phyloP scores from a whole-genome alignment of 2,888 invertebrate species.

The Ryuthela nishihirai region DNA sequence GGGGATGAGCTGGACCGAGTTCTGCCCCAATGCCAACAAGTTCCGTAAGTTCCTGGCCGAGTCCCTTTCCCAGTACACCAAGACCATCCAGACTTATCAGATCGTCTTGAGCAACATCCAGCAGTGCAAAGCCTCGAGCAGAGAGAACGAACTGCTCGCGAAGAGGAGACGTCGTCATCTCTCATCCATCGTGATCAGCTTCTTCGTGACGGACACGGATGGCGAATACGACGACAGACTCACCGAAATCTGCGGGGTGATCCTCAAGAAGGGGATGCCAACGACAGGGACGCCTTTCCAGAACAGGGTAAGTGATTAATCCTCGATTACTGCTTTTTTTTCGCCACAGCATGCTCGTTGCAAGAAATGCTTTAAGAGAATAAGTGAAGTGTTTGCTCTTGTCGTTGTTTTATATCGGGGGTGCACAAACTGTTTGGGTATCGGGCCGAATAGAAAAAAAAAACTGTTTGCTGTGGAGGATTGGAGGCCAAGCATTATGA shows the following conservation, averaged over 20 bases:
- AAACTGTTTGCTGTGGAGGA: too few species aligned
- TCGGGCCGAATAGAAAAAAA: too few species aligned
- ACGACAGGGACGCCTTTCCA: constrained; percentile 20
- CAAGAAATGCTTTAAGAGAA: too few species aligned
- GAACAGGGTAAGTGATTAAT: constrained; percentile 21
- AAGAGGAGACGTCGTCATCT: too few species aligned
- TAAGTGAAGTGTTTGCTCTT: too few species aligned
- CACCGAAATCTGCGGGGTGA: constrained; percentile 25
- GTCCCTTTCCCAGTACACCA: constrained; percentile 11
- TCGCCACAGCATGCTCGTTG: too few species aligned
- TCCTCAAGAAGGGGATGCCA: constrained; percentile 24
- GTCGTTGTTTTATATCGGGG: too few species aligned
- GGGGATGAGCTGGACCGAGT: constrained; percentile 32
- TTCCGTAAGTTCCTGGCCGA: constrained; percentile 29
- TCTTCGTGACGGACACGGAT: constrained; percentile 21
- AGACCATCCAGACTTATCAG: constrained; percentile 16
- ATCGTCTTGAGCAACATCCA: constrained; percentile 15
- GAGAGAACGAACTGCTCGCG: background rate
- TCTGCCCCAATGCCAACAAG: constrained; percentile 26
- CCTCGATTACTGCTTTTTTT: too few species aligned
- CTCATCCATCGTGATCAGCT: constrained; percentile 10
- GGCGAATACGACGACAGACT: constrained; percentile 29
- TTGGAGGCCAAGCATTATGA: too few species aligned
- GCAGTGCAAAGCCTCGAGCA: background rate
- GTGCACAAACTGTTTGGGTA: too few species aligned